Evolutionary conservation across 2,113 vertebrate species (phyloP), one percentile per base, ranked within the genome.

Genomic region (Penelope pileata): DNA sequence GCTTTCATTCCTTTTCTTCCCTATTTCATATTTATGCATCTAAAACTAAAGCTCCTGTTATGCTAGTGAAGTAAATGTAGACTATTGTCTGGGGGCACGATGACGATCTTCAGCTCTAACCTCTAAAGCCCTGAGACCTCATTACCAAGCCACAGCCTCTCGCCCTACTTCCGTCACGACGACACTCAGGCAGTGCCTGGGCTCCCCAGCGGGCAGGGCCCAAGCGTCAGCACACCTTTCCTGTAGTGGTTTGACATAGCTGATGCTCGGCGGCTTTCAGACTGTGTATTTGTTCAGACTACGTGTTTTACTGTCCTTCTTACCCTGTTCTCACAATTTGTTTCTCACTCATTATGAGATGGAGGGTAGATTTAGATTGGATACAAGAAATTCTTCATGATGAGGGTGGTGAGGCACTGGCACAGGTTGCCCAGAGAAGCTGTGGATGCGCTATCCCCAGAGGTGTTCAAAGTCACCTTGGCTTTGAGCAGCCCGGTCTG

Each of bases 201-300:
- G 36, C 1, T 3, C 10, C 78, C 59, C 30, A 29, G 27, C 0
- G 2, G 38, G 0, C 1, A 75, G 16, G 43, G 81, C 68, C 0
- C 0, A 53, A 0, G 81, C 38, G n/a, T 68, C 43, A 45, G n/a
- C 0, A 12, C 24, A 87, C 42, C 70, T 95, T 91, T 62, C 42
- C 69, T 3, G 1, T 8, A 75, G 76, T 68, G 72, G 72, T 68
- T 27, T 81, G 68, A 42, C 1, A 18, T 16, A 30, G 40, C 47
- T 85, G 70, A 69, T 73, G 62, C 87, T 72, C 27, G 45, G 68
- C 42, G 95, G 72, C 82, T 95, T 96, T 91, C 40, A 90, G 78
- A 78, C 42, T 43, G 1, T 70, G 19, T 47, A 48, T 90, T 86
- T 91, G 26, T 64, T 91, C 47, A 26, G 43, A 73, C 62, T 76